These are phyloP conservation scores for Crocuta crocuta DNA, from an alignment of 2,113 vertebrate genomes.

Conservation along the genomic window DNA sequence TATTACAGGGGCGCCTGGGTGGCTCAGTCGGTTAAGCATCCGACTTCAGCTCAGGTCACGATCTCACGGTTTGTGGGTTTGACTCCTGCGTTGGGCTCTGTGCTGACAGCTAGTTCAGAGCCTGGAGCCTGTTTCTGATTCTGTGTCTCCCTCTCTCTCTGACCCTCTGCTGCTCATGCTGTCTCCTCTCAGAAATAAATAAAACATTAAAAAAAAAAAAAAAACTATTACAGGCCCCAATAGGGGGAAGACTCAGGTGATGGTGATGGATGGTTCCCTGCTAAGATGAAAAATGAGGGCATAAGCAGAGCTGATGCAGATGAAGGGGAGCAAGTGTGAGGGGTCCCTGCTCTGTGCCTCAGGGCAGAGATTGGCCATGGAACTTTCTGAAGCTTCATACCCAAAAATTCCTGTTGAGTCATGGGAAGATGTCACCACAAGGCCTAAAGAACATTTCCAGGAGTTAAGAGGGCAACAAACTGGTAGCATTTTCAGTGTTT, in stretches of 20 bases:
- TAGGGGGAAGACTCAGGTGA: not conserved
- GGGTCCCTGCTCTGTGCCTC: not conserved
- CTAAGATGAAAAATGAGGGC: not conserved
- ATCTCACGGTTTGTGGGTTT: too few relatives aligned
- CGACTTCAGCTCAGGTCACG: too few relatives aligned
- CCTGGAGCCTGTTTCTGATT: too few relatives aligned
- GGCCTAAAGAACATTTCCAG: not conserved
- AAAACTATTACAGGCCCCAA: too few relatives aligned
- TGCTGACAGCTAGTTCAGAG: too few relatives aligned
- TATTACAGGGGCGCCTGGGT: too few relatives aligned
- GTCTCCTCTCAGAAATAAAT: too few relatives aligned
- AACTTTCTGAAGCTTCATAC: not conserved
- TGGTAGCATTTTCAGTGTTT: not conserved
- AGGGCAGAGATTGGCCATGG: not conserved
- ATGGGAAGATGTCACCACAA: not conserved
- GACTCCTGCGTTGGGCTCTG: too few relatives aligned
- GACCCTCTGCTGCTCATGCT: too few relatives aligned
- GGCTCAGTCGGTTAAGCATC: too few relatives aligned
- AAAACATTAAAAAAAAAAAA: too few relatives aligned
- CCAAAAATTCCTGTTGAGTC: not conserved
- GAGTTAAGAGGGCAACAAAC: not conserved
- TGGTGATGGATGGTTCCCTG: not conserved
- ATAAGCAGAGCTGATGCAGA: not conserved
- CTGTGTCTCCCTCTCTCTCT: too few relatives aligned
- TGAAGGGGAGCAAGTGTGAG: not conserved